Percentiles rank a stretch among this genome's conserved stretches.
Evolutionary conservation across 2,888 invertebrate species (phyloP).

Genomic region (Trichopria drosophilae): DNA sequence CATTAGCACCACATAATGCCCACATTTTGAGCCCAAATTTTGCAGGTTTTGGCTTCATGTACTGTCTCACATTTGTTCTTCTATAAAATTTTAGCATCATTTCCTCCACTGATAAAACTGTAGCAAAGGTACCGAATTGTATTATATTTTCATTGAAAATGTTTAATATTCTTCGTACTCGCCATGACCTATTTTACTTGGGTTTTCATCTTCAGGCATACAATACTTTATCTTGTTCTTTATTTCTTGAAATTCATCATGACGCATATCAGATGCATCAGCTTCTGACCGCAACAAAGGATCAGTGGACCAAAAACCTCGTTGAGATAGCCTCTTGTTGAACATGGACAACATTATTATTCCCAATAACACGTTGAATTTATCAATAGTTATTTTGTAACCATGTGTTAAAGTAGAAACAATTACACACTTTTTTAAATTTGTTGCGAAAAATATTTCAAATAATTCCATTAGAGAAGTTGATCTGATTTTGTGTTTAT

Average conservation of each 20-base stretch:
- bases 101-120: not conserved
- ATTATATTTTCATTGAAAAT: not conserved
- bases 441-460: too few relatives aligned
- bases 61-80: too few relatives aligned
- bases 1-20: not conserved
- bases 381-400: not conserved
- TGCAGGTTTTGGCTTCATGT: too few relatives aligned
- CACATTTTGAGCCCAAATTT: too few relatives aligned
- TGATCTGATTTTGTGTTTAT: too few relatives aligned
- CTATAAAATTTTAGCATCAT: too few relatives aligned
- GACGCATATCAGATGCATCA: not conserved
- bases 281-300: not conserved
- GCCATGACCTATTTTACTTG: not conserved
- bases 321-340: not conserved
- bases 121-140: not conserved
- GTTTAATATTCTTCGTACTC: not conserved
- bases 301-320: slow-evolving; percentile 8
- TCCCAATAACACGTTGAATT: slow-evolving; percentile 4
- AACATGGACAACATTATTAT: slow-evolving; percentile 1
- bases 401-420: too few relatives aligned
- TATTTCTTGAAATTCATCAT: not conserved
- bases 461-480: too few relatives aligned
- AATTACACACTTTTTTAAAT: too few relatives aligned
- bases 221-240: not conserved
- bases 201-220: not conserved